A percentile compares a stretch with the other conserved stretches of the same genome.
These are phyloP conservation scores for Calcarius lapponicus DNA, from an alignment of 2,797 vertebrate species.

Conservation along the genomic window DNA sequence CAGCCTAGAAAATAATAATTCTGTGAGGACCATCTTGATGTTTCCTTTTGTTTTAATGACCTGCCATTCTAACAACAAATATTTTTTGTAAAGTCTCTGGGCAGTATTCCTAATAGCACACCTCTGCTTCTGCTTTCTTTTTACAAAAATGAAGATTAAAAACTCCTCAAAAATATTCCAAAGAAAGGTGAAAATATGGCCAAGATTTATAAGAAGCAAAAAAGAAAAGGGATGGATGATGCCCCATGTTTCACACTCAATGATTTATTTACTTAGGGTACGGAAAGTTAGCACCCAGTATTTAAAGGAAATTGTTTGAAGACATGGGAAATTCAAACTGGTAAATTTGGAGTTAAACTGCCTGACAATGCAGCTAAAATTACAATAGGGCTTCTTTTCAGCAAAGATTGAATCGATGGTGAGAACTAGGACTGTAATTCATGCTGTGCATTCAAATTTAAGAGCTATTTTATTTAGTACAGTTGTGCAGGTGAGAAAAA, in stretches of 20 bases:
- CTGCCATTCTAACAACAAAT: not conserved
- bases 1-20: not conserved
- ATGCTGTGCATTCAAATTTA: not conserved
- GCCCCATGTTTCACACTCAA: not conserved
- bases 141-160: not conserved
- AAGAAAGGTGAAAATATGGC: not conserved
- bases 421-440: not conserved
- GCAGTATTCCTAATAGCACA: not conserved
- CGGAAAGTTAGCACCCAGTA: not conserved
- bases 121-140: not conserved
- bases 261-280: not conserved
- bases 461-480: not conserved
- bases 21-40: not conserved
- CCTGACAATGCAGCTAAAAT: not conserved
- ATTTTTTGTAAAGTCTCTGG: not conserved
- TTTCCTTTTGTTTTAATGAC: not conserved
- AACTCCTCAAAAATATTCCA: rapidly evolving
- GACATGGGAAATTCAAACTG: not conserved
- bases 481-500: not conserved
- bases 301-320: not conserved
- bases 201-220: not conserved
- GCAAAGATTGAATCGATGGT: not conserved
- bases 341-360: not conserved
- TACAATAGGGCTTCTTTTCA: not conserved
- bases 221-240: not conserved